Evolutionary conservation across 1,140 invertebrate genomes (phyloP).

Genomic region (Reticulitermes speratus): DNA sequence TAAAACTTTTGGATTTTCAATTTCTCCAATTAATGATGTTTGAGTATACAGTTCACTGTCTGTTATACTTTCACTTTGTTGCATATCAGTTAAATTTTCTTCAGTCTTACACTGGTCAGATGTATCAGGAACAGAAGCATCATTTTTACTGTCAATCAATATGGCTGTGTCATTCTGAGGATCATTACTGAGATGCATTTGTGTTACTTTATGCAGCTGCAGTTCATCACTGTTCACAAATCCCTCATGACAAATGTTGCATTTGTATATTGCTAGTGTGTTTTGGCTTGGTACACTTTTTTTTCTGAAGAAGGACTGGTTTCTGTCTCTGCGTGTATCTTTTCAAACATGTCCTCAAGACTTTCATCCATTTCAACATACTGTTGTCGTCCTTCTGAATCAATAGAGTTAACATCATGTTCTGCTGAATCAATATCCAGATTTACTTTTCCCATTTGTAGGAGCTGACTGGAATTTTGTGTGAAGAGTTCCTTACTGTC

Average conservation of each 20-base stretch:
- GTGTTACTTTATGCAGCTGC: conserved; percentile 10
- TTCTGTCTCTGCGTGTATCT: conserved; percentile 17
- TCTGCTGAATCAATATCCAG: conserved; percentile 19
- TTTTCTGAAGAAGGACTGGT: background rate
- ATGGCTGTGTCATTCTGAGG: background rate
- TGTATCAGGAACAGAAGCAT: background rate
- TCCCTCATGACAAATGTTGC: background rate
- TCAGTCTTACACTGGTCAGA: background rate
- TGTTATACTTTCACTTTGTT: background rate
- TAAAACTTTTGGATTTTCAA: background rate
- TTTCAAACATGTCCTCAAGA: conserved; percentile 32
- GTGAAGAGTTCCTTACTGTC: background rate
- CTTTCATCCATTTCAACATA: conserved; percentile 24
- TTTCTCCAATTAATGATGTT: background rate
- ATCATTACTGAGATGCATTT: background rate
- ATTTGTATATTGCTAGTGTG: background rate
- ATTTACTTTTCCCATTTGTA: background rate
- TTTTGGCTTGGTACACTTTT: background rate
- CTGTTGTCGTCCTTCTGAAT: background rate
- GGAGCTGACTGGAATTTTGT: background rate
- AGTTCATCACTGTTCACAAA: background rate
- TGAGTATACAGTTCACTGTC: background rate
- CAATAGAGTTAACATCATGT: background rate
- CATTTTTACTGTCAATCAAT: background rate
- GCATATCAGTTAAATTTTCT: background rate